Evolutionary conservation across 2,888 invertebrate species (phyloP), one percentile per base, ranked within the genome.

Genomic region (Margaritifera margaritifera): DNA sequence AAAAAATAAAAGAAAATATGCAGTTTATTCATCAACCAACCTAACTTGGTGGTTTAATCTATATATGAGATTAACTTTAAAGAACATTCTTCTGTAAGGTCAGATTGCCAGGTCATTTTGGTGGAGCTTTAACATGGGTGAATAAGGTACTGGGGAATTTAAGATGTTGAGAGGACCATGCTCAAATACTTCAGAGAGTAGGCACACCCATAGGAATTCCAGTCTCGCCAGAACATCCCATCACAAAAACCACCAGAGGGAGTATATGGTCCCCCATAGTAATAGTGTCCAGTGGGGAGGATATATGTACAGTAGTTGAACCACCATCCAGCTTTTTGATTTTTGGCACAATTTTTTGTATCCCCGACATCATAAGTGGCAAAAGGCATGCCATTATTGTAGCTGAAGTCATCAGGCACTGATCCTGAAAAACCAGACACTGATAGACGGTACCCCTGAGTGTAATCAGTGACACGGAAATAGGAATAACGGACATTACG

Each of bases 281-380:
- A 86, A 72, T 86, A 86, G 19, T 72, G 57, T 8, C 87, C 87
- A 52, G 81, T 87, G 18, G 79, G 83, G 8, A 84, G 77, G 4
- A 82, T 72, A 27, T 73, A 75, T 31, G 82, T 65, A 64, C 86
- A 86, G 73, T 81, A 79, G 63, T 86, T 84, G 77, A 80, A 86
- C 86, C 86, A 86, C 86, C 86, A 86, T 2, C 86, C 87, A 1
- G 77, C 81, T n/a, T 69, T 72, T 78, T 79, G 77, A 24, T 81
- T n/a, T 18, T 20, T 8, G 11, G 86, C 87, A 69, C 87, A 87
- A 19, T 69, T 24, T 59, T 80, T 22, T 11, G 27, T 4, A 66
- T 85, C 86, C 2, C 74, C 69, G 5, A 50, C 52, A 71, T 86
- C 86, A 25, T 60, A 67, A 4, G 86, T 84, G 27, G 78, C 71